Evolutionary conservation across 2,113 vertebrate species (phyloP).

Genomic region (Callipepla squamata): DNA sequence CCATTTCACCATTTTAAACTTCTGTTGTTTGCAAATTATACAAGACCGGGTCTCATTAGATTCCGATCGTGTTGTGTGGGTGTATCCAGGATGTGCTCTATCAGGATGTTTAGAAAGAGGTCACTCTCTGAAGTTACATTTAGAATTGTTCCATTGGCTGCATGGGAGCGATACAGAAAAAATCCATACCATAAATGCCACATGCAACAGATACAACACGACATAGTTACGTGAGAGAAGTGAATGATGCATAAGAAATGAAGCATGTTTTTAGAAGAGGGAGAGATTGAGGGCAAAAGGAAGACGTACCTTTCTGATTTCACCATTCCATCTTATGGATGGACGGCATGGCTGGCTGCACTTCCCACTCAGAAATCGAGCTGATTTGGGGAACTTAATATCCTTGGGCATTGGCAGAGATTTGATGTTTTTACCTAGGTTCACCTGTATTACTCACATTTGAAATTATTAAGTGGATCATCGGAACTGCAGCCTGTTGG

Average conservation of each 20-base stretch:
- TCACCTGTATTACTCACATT: neutral
- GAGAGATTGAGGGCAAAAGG: neutral
- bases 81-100: slow-evolving; percentile 56
- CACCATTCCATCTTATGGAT: neutral
- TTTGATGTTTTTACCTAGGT: slow-evolving; percentile 10
- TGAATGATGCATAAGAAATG: neutral
- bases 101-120: slow-evolving; percentile 65
- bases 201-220: neutral
- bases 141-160: slow-evolving; percentile 35
- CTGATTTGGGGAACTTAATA: slow-evolving; percentile 12
- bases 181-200: neutral
- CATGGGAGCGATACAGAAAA: neutral
- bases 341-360: neutral
- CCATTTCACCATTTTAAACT: slow-evolving; percentile 9
- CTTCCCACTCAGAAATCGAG: neutral
- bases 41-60: slow-evolving; percentile 15
- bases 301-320: neutral
- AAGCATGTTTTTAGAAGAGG: neutral
- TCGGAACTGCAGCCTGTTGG: slow-evolving; percentile 6
- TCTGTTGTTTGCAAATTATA: slow-evolving; percentile 35
- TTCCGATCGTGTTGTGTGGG: slow-evolving; percentile 51
- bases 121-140: slow-evolving; percentile 16
- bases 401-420: neutral
- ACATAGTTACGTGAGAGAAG: neutral
- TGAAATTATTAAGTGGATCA: slow-evolving; percentile 13